phyloP scores from a whole-genome alignment of 1,140 invertebrate genomes.

The Stegodyphus mimosarum region DNA sequence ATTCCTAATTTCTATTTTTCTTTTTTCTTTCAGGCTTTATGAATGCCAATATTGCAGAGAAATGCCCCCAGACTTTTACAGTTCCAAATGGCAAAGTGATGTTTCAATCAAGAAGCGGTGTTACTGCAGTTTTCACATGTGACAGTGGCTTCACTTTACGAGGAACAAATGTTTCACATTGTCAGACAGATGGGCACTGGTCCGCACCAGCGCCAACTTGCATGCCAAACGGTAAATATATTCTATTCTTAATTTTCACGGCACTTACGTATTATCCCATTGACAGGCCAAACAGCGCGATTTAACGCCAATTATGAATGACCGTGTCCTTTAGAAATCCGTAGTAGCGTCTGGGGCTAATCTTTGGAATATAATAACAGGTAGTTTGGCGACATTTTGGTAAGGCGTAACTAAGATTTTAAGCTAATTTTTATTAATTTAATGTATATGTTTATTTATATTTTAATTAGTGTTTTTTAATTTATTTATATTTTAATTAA shows the following conservation, averaged over 20 bases:
- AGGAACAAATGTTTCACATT: constrained; percentile 53
- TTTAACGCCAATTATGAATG: no score
- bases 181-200: constrained; percentile 57
- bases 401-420: no score
- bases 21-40: neutral
- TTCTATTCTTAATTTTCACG: neutral
- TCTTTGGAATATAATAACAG: no score
- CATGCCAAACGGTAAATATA: constrained; percentile 22
- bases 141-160: constrained; percentile 23
- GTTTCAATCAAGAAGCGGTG: constrained; percentile 46
- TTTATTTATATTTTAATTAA: no score
- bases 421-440: no score
- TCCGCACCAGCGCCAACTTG: constrained; percentile 31
- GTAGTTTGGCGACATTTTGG: no score
- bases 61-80: constrained; percentile 7
- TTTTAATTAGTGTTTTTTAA: no score
- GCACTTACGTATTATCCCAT: no score
- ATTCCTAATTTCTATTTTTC: neutral
- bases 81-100: constrained; percentile 47
- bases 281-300: no score
- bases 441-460: no score
- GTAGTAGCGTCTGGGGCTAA: no score
- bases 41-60: neutral
- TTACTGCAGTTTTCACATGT: constrained; percentile 53
- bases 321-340: no score